Base-by-base conservation (phyloP, 2,113 vertebrate species). In the Strigops habroptila region DNA sequence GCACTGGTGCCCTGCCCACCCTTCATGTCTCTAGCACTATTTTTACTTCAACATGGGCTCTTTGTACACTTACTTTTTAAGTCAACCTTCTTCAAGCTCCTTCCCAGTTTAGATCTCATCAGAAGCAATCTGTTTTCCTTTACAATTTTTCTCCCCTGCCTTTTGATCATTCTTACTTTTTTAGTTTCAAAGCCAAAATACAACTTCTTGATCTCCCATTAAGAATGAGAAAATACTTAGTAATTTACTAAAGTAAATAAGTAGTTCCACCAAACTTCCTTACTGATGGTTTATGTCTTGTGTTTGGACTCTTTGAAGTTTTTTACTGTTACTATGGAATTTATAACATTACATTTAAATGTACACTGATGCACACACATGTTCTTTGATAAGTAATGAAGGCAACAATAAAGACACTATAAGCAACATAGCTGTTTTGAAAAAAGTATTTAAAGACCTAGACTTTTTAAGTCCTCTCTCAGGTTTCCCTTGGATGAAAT, bases 151-250 rank as follows among this genome's bases (percentile, higher is more conserved):
- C 65, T 43, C 6, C 27, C 71, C 8, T 81, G 16, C n/a, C 55
- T 91, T 92, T 95, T 94, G 60, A 78, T 93, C 46, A 31, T 24
- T 75, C 18, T 48, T 69, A n/a, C 5, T 75, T 31, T 51, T 85
- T 92, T 86, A 78, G 14, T 86, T 91, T 94, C 83, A 91, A 82
- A 93, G 77, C 43, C 81, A 86, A 93, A 92, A 76, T 60, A 31
- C 9, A 60, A 37, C 27, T 84, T 81, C 18, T 89, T 88, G 39
- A 81, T 94, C 74, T 89, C 12, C 16, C 39, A 5, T 55, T 75
- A 92, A 44, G 55, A 78, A 78, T 75, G 11, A 21, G 23, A n/a
- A 70, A 88, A 67, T 22, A 35, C 30, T 82, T 88, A 24, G 8
- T 83, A 71, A 75, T 77, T 83, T 88, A 37, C 31, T 86, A n/a